phyloP scores from a whole-genome alignment of 2,113 vertebrate genomes.

The Abramis brama region DNA sequence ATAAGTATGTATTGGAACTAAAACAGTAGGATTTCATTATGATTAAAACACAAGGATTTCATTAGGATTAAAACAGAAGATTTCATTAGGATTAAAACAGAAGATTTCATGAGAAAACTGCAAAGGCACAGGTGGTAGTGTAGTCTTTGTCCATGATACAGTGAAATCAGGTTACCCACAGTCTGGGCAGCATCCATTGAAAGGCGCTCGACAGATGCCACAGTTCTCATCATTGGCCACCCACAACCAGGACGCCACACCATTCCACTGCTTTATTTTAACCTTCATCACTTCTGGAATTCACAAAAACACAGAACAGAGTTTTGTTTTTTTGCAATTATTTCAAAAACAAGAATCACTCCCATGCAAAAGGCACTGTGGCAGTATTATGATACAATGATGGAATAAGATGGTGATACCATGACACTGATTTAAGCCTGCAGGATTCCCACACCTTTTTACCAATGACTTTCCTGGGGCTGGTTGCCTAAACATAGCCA shows the following conservation, averaged over 20 bases:
- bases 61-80: background rate
- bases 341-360: background rate
- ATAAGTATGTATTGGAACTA: too few relatives aligned
- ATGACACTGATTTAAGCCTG: background rate
- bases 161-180: slow-evolving; percentile 77
- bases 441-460: background rate
- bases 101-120: background rate
- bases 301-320: background rate
- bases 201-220: slow-evolving; percentile 94
- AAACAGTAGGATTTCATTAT: background rate
- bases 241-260: slow-evolving; percentile 95
- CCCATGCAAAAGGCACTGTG: background rate
- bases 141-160: background rate
- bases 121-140: background rate
- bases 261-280: slow-evolving; percentile 90
- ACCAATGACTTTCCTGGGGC: background rate
- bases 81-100: background rate
- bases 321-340: background rate
- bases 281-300: slow-evolving; percentile 81
- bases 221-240: slow-evolving; percentile 98
- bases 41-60: background rate
- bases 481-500: too few relatives aligned
- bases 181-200: slow-evolving; percentile 96
- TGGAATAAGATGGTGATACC: too few relatives aligned
- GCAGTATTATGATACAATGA: too few relatives aligned